Base-by-base conservation (phyloP, 92 coral and sea anemone genomes). In the Muricea muricata region DNA sequence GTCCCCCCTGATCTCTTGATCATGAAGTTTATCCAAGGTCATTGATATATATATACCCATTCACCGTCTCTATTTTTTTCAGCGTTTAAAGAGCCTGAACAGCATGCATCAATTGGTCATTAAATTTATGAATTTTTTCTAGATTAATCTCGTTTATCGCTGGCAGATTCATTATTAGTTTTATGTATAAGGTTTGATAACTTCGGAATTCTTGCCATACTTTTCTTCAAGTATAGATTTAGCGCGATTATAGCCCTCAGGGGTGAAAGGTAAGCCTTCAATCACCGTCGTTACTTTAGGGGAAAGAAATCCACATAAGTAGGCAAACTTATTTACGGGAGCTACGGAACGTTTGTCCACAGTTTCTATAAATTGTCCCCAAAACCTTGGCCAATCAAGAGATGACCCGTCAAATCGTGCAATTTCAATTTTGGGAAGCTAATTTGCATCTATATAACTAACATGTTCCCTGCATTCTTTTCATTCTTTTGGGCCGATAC, bases 71-170 rank as follows among this genome's bases (percentile, higher is more conserved):
- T 74, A 74, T 12, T 74, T 45, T 74, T 29, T 42, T 4, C 14
- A 74, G 21, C n/a, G 80, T 74, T 10, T 45, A 24, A 24, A 74
- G 80, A 31, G 80, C 57, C 29, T 74, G 80, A 13, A 74, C 80
- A 50, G 58, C 63, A 2, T 74, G 63, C 20, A 34, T 42, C 21
- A 74, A 50, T 23, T 74, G 40, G 28, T 74, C 80, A 41, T 30
- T 3, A 41, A 74, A 74, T 3, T 30, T 26, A 42, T 45, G 80
- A 3, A 74, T 74, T 42, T 35, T 24, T 28, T 35, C 73, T 4
- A 76, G 83, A 46, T 82, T 88, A 0, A 76, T 52, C 58, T 56
- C 66, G 4, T 52, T 18, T 11, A 88, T 52, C 5, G 88, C n/a
- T n/a, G n/a, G n/a, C n/a, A n/a, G n/a, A n/a, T n/a, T n/a, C n/a